Percentiles rank a stretch among this genome's conserved stretches.
phyloP scores from a whole-genome alignment of 2,797 vertebrate species.

The Rhinoraja longicauda region DNA sequence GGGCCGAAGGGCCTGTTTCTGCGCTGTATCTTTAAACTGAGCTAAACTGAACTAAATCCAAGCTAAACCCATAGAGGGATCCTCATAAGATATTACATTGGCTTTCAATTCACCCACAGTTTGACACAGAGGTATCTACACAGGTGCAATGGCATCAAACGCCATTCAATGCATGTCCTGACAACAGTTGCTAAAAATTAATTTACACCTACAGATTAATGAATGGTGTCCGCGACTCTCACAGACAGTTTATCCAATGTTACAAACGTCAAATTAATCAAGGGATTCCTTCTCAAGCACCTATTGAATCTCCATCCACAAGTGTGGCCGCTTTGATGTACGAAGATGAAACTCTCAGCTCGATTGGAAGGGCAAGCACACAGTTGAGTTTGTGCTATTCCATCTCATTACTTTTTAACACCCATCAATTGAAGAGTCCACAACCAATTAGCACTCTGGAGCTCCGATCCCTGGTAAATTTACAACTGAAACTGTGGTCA shows the following conservation, averaged over 20 bases:
- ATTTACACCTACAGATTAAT: too few relatives aligned
- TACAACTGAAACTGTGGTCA: not conserved
- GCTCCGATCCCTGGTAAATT: conserved; percentile 12
- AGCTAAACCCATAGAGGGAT: too few relatives aligned
- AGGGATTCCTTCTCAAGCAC: not conserved
- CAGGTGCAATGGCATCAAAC: too few relatives aligned
- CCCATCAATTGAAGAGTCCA: not conserved
- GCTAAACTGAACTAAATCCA: too few relatives aligned
- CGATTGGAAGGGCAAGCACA: not conserved
- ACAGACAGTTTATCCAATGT: not conserved
- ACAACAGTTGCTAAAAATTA: too few relatives aligned
- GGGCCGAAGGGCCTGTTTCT: too few relatives aligned
- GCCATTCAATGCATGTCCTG: too few relatives aligned
- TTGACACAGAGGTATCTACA: too few relatives aligned
- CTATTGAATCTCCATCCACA: not conserved
- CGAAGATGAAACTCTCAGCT: not conserved
- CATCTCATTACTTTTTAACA: conserved; percentile 16
- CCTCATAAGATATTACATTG: too few relatives aligned
- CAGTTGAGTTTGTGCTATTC: not conserved
- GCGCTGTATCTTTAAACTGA: too few relatives aligned
- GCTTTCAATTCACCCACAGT: too few relatives aligned
- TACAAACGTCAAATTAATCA: not conserved
- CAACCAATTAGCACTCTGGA: conserved; percentile 21
- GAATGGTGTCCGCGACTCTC: too few relatives aligned
- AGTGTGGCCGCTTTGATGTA: not conserved